phyloP scores from a whole-genome alignment of 1,140 invertebrate species.

The Zaprionus vittiger region DNA sequence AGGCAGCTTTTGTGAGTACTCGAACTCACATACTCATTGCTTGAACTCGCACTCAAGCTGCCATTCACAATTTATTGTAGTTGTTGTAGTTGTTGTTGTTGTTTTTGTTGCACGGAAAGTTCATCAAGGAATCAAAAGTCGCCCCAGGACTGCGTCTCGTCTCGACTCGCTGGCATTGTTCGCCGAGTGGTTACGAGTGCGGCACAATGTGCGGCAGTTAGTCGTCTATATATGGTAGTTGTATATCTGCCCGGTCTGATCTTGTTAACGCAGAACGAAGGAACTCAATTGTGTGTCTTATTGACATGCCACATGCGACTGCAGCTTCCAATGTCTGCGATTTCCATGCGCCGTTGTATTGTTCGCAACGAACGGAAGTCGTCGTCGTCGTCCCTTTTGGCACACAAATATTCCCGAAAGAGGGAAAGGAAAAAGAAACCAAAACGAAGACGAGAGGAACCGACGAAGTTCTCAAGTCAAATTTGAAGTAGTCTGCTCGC shows the following conservation, averaged over 20 bases:
- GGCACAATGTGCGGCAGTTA: conserved; percentile 35
- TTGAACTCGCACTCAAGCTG: not conserved
- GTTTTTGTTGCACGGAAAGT: conserved; percentile 49
- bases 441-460: not conserved
- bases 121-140: conserved; percentile 75
- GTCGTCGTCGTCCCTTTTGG: conserved; percentile 48
- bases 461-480: conserved; percentile 45
- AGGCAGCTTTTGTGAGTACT: conserved; percentile 58
- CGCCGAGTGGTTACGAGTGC: conserved; percentile 57
- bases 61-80: conserved; percentile 12
- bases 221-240: not conserved
- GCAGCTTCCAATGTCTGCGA: conserved; percentile 18
- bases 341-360: conserved; percentile 27
- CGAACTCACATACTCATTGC: not conserved
- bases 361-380: conserved; percentile 45
- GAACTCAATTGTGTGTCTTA: conserved; percentile 62
- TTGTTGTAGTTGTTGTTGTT: conserved; percentile 27
- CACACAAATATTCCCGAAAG: conserved; percentile 24
- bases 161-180: conserved; percentile 54
- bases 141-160: conserved; percentile 26
- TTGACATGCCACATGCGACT: conserved; percentile 67
- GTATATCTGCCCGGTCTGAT: conserved; percentile 60
- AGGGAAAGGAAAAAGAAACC: conserved; percentile 36
- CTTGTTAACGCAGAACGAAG: conserved; percentile 63
- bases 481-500: conserved; percentile 47